Evolutionary conservation across 2,888 invertebrate species (phyloP), one percentile per base, ranked within the genome.

Genomic region (Amphipoea oculea): DNA sequence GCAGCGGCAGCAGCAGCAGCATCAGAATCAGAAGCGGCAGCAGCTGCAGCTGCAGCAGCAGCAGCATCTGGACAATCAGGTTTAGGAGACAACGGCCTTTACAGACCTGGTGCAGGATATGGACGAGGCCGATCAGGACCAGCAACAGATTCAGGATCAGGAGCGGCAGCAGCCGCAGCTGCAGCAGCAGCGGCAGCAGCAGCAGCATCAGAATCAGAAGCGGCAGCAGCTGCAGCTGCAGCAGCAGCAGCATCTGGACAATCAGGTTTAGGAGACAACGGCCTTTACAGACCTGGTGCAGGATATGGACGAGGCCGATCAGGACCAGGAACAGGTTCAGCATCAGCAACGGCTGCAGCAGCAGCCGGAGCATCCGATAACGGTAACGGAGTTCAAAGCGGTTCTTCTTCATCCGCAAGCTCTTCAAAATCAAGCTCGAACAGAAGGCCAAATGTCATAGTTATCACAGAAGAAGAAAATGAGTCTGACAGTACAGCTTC

Each of bases 261-360:
- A 4, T 57, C 45, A 12, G 3, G 48, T 0, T 12, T 0, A 17
- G 45, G n/a, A n/a, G 1, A 9, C 0, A 1, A 20, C 20, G 48
- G 1, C 3, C 20, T 0, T 3, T 0, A 29, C 6, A 3, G 29
- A 23, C 20, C 20, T 20, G 1, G 11, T 12, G 20, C 2, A 7
- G 1, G 1, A 48, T 11, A 29, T 29, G 20, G 11, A 6, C 2
- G 5, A 4, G 17, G 4, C 1, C 11, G 0, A 69, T 36, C 29
- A 11, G 48, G 20, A 20, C 1, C 20, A 48, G 62, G 6, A 14
- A 5, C 62, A 2, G 29, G 7, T 7, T 14, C 29, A 17, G 29
- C 62, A 6, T 14, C 48, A 48, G 48, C 14, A 14, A 12, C 48
- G 14, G 14, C 48, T 1, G 48, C 48, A 1, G 48, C 14, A 4